Base-by-base conservation (phyloP, 2,113 vertebrate species). In the Odontophorus gujanensis region DNA sequence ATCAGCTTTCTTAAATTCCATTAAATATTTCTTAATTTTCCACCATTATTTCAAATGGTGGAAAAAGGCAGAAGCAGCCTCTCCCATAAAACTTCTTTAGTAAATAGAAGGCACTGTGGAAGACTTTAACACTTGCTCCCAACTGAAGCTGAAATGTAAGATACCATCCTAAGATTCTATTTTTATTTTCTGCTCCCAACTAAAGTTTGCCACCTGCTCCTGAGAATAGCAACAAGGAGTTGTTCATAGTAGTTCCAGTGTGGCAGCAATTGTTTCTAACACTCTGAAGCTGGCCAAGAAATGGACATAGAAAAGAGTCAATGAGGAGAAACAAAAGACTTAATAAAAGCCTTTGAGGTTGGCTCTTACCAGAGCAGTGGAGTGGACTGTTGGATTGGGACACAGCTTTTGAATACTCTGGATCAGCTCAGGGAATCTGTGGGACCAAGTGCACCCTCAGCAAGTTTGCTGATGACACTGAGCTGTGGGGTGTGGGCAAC, bases 361-460 rank as follows among this genome's bases (percentile, higher is more conserved):
- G 1, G 0, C 15, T 78, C 13, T 48, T 14, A 0, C 10, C 38
- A 55, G 57, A 16, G 32, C 40, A 38, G 30, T 9, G 50, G 6
- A 10, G 26, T 17, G 38, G 63, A 20, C 63, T 84, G 9, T 61
- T 48, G 66, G 18, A 10, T 30, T 36, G 45, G 40, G 28, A 14
- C 0, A 0, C 13, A 20, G 47, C 19, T 47, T 21, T 40, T 40
- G 25, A 26, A 14, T 51, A 51, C 50, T 26, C 50, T 57, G 47
- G 8, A 57, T 45, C 36, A 72, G 45, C 40, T 85, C 58, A 40
- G 63, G 69, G 50, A 81, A 36, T 21, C 28, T 66, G 5, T 30
- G 45, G 48, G 48, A 22, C 24, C 48, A 48, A 48, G 48, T 48
- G 48, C 48, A 48, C 21, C 11, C 21, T 48, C 48, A 48, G 48